These are phyloP conservation scores for Tinea semifulvella DNA, from an alignment of 2,888 invertebrate genomes.

Conservation along the genomic window DNA sequence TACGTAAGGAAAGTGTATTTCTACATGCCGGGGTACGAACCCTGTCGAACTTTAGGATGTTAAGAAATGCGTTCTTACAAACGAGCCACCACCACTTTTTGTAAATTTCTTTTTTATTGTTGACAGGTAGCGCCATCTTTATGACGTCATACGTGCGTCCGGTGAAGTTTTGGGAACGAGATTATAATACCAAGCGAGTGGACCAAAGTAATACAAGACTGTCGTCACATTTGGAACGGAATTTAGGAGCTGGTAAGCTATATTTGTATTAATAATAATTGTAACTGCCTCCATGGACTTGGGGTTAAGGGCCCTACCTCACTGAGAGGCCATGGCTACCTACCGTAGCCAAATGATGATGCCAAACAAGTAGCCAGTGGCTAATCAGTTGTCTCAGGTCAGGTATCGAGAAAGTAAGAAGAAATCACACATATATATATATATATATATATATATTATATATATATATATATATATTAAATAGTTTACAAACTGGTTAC, in stretches of 20 bases:
- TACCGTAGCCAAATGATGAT: too few species aligned
- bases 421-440: too few species aligned
- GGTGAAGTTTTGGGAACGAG: slow-evolving; percentile 99
- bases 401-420: too few species aligned
- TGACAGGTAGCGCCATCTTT: slow-evolving; percentile 94
- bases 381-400: too few species aligned
- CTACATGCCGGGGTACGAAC: background rate
- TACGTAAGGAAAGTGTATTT: background rate
- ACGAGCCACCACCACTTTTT: background rate
- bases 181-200: slow-evolving; percentile 96
- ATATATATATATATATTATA: too few species aligned
- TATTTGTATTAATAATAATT: background rate
- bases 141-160: slow-evolving; percentile 98
- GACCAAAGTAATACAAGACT: slow-evolving; percentile 97
- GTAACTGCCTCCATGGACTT: too few species aligned
- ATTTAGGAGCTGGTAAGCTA: slow-evolving; percentile 71
- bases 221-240: slow-evolving; percentile 93
- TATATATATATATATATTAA: too few species aligned
- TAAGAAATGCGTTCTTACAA: too few species aligned
- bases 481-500: too few species aligned
- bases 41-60: background rate
- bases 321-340: too few species aligned
- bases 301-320: too few species aligned
- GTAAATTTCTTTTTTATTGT: background rate
- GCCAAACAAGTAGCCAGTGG: too few species aligned